These are phyloP conservation scores for Drosophila paucipuncta DNA, from an alignment of 2,888 invertebrate species.

Conservation along the genomic window DNA sequence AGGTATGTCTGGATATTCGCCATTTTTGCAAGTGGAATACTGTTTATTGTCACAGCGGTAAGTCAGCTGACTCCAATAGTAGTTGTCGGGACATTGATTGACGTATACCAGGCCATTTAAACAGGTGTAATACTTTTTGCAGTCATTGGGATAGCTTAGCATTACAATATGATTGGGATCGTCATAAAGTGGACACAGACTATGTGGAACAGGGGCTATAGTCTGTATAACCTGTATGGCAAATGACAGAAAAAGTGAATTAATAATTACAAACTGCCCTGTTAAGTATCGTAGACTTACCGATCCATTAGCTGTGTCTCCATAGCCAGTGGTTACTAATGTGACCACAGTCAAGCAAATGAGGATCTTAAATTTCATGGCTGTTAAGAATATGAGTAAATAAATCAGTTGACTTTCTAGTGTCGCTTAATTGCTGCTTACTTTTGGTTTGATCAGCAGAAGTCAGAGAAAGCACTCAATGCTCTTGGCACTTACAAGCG, in stretches of 20 bases:
- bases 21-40: conserved; percentile 59
- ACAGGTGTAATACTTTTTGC: conserved; percentile 80
- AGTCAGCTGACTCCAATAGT: conserved; percentile 71
- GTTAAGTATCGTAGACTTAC: conserved; percentile 16
- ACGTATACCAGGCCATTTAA: conserved; percentile 60
- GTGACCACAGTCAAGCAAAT: conserved; percentile 24
- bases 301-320: not conserved
- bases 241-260: not conserved
- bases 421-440: conserved; percentile 7
- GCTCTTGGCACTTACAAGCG: not conserved
- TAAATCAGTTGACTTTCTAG: too few species aligned
- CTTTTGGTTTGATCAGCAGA: conserved; percentile 25
- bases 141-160: conserved; percentile 70
- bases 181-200: conserved; percentile 64
- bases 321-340: not conserved
- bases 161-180: conserved; percentile 71
- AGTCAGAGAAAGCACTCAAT: conserved; percentile 13
- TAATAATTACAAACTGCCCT: not conserved
- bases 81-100: conserved; percentile 67
- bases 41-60: conserved; percentile 78
- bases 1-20: not conserved
- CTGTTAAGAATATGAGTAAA: conserved; percentile 4
- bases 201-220: conserved; percentile 11
- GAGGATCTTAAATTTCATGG: conserved; percentile 16
- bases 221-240: not conserved